Base-by-base conservation (phyloP, 2,113 vertebrate genomes). In the Phoenicopterus ruber region DNA sequence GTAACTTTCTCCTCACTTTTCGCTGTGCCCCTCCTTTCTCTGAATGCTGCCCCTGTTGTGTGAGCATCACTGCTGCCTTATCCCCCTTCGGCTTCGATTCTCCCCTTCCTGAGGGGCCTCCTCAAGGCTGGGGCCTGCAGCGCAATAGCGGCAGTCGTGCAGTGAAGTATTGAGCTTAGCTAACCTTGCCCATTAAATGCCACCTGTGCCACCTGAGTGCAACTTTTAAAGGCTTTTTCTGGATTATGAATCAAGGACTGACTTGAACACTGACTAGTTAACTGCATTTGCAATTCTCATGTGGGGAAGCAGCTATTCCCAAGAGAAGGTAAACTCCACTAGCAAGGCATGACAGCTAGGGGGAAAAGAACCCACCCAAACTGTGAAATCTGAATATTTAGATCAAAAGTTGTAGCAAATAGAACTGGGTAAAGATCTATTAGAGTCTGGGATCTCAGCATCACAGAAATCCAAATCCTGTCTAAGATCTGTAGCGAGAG, bases 121-220 rank as follows among this genome's bases (percentile, higher is more conserved):
- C 26, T 82, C 0, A 0, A 40, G 61, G 38, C 50, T 21, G 21
- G 21, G 17, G n/a, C 13, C n/a, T 1, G 0, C 47, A 42, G 17
- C 19, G 40, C 58, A 42, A 16, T 2, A 46, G 38, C 3, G 6
- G 44, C 62, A 34, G 22, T 40, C 14, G 2, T n/a, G 24, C 3
- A 9, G 5, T 9, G 34, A 22, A 26, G 17, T 15, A 19, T 0
- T 24, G 46, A 50, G 32, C n/a, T 28, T 26, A 59, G 19, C n/a
- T 16, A 47, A 10, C 46, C n/a, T 46, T 38, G 8, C 24, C 38
- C n/a, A 19, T 19, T 21, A 63, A 71, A 79, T 31, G 28, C 59
- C 42, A 36, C 65, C 40, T 50, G 55, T 3, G 1, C 24, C 42
- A 42, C 19, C n/a, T 3, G 18, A 81, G 26, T 20, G 17, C 71